Evolutionary conservation across 2,888 invertebrate species (phyloP).

Genomic region (Branchipolynoe longqiensis): DNA sequence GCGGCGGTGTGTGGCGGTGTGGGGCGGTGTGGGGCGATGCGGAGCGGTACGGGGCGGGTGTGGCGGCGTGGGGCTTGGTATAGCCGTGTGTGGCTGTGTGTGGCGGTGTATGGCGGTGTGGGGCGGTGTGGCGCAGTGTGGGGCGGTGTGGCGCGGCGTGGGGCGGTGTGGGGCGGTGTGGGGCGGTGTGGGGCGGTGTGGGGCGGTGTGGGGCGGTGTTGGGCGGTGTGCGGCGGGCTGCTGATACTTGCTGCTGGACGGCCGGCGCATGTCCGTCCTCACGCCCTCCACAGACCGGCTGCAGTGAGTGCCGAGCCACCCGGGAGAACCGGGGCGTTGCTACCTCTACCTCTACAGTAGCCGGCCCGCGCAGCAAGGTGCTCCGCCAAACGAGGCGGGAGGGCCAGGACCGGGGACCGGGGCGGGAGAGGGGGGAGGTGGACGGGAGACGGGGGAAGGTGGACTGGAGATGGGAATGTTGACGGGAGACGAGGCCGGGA

Average conservation of each 20-base stretch:
- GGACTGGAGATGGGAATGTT: too few species aligned
- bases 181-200: neutral
- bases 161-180: neutral
- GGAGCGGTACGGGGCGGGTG: neutral
- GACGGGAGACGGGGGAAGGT: neutral
- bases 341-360: too few species aligned
- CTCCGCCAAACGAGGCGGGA: neutral
- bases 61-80: neutral
- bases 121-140: neutral
- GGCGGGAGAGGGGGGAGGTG: neutral
- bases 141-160: neutral
- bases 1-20: neutral
- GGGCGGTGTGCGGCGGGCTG: neutral
- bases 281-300: too few species aligned
- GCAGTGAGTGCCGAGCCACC: too few species aligned
- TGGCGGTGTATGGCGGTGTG: too few species aligned
- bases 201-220: neutral
- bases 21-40: neutral
- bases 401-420: neutral
- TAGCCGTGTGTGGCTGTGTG: neutral
- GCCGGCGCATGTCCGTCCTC: too few species aligned
- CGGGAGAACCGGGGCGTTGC: too few species aligned
- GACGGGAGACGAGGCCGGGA: neutral
- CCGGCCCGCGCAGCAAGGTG: neutral
- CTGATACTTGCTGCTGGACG: too few species aligned